These are phyloP conservation scores for Adineta ricciae DNA, from an alignment of 2,888 invertebrate genomes.

Conservation along the genomic window DNA sequence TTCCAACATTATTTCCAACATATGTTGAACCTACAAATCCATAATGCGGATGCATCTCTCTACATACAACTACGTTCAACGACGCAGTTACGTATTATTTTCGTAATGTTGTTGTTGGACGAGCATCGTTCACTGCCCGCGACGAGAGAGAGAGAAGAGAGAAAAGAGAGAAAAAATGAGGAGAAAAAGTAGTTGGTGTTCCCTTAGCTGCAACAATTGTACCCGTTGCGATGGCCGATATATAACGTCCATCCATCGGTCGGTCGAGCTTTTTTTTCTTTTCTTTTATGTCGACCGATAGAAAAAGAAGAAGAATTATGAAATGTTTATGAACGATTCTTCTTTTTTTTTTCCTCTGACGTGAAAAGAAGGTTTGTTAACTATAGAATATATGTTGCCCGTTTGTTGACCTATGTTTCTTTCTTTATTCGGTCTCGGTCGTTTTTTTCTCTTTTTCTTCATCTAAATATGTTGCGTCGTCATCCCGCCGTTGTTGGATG, in stretches of 20 bases:
- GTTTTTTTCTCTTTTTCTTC: not conserved
- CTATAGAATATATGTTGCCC: not conserved
- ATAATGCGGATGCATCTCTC: conserved; percentile 8
- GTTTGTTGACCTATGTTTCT: conserved; percentile 6
- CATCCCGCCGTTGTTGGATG: not conserved
- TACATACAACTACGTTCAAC: not conserved
- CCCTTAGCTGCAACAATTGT: conserved; percentile 15
- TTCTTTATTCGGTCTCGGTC: too few species aligned
- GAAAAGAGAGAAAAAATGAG: not conserved
- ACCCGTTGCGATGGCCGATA: conserved; percentile 5
- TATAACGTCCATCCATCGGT: not conserved
- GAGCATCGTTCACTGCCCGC: conserved; percentile 13
- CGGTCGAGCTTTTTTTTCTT: not conserved
- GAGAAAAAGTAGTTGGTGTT: not conserved
- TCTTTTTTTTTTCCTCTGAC: not conserved
- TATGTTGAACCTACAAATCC: conserved; percentile 12
- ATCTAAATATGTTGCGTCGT: not conserved
- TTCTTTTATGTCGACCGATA: not conserved
- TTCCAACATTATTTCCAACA: conserved; percentile 13
- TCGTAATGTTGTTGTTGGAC: conserved; percentile 15
- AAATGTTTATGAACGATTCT: conserved; percentile 13
- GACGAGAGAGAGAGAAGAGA: not conserved
- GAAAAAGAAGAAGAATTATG: not conserved
- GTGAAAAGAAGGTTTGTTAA: conserved; percentile 9
- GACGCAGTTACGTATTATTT: conserved; percentile 15